Conservation (phyloP, 37 sponge, comb jelly and placozoan genomes). For the Halisarca cf. caerulea region DNA sequence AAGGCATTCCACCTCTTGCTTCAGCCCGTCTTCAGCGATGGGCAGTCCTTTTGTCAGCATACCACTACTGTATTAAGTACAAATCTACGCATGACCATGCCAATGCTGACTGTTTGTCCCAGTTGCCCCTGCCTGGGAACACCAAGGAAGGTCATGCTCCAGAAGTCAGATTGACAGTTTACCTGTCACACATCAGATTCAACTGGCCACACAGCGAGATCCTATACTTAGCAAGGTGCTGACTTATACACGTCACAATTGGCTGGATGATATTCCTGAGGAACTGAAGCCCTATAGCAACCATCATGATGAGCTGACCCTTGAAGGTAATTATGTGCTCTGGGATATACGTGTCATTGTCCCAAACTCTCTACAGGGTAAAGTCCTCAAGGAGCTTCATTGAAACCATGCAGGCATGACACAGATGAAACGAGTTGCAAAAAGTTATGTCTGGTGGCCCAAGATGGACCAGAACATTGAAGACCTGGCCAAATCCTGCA, state of each 20-base stretch:
- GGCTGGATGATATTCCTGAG: slow-evolving; percentile 29
- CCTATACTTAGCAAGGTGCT: slow-evolving; percentile 3
- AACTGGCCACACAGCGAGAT: background rate
- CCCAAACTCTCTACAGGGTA: slow-evolving; percentile 14
- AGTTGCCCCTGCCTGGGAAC: background rate
- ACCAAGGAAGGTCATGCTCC: background rate
- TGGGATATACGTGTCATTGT: slow-evolving; percentile 42
- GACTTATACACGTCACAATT: slow-evolving; percentile 31
- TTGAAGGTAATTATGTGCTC: slow-evolving; percentile 34
- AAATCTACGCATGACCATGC: background rate
- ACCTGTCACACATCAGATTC: slow-evolving; percentile 6
- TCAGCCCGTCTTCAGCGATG: background rate
- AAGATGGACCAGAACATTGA: slow-evolving; percentile 33
- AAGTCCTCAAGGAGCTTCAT: slow-evolving; percentile 38
- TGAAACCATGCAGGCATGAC: slow-evolving; percentile 21
- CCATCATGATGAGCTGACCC: slow-evolving; percentile 18
- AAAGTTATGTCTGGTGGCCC: slow-evolving; percentile 58
- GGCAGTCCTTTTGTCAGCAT: slow-evolving; percentile 1
- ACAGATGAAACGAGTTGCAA: slow-evolving; percentile 35
- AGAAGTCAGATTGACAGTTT: background rate
- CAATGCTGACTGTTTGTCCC: background rate
- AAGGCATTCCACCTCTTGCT: background rate
- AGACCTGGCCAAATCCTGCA: background rate
- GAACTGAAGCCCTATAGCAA: slow-evolving; percentile 22
- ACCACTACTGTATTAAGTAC: background rate